phyloP scores from a whole-genome alignment of 2,797 vertebrate species.

The Danio tinwini region DNA sequence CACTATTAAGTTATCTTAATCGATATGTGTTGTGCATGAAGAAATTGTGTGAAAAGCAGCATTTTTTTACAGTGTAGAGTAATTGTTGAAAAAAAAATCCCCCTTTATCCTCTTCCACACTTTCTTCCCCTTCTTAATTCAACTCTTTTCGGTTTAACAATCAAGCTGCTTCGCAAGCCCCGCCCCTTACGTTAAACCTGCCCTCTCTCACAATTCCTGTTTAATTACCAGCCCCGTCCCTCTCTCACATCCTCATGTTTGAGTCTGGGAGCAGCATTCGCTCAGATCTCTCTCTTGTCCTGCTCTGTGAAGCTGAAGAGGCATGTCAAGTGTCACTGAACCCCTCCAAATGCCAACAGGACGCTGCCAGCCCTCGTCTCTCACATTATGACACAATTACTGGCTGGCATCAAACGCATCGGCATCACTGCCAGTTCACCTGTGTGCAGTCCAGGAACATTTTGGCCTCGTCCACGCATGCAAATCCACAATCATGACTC shows the following conservation, averaged over 20 bases:
- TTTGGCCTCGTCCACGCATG: constrained; percentile 43
- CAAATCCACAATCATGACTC: constrained; percentile 53
- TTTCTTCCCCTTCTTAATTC: neutral
- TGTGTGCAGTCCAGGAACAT: constrained; percentile 54
- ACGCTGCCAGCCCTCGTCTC: constrained; percentile 55
- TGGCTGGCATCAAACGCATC: constrained; percentile 52
- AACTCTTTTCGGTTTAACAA: constrained; percentile 31
- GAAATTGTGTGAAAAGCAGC: no score
- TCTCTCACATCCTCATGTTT: no score
- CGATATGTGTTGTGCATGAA: no score
- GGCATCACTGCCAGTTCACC: constrained; percentile 53
- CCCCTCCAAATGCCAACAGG: constrained; percentile 45
- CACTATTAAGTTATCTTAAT: no score
- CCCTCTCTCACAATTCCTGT: constrained; percentile 59
- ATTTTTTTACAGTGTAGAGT: no score
- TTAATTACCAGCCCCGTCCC: no score
- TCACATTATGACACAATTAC: constrained; percentile 63
- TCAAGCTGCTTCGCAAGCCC: constrained; percentile 1
- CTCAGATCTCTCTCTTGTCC: constrained; percentile 11
- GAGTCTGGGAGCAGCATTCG: no score
- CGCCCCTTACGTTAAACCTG: neutral
- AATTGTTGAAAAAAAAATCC: no score
- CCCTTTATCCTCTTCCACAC: neutral
- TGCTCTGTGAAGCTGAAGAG: constrained; percentile 34
- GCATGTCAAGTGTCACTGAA: constrained; percentile 59